Base-by-base conservation (phyloP, 64 coral and sea anemone species). In the Astreopora myriophthalma region DNA sequence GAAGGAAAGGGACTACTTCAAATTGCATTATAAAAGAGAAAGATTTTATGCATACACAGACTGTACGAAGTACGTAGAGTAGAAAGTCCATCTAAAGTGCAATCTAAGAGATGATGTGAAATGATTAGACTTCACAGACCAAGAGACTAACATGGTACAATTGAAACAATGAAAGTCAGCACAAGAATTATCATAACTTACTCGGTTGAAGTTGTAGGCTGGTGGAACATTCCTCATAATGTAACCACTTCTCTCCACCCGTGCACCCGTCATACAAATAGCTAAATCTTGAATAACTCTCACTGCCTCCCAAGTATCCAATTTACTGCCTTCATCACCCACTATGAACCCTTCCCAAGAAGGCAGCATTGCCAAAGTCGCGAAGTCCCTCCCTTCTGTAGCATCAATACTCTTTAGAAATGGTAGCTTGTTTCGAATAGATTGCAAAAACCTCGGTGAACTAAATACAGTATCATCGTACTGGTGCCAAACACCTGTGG, bases 401-500 rank as follows among this genome's bases (percentile, higher is more conserved):
- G 44, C 1, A 73, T 91, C 89, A 76, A 82, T 83, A 33, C 64
- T 58, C 31, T 91, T 91, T 1, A 52, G 16, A 58, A 55, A 22
- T 19, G 89, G 89, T 31, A 91, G 17, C 6, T 19, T 57, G 71
- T 73, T 91, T 2, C 89, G 89, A 31, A 91, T 1, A 20, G 0
- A 34, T 25, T 91, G 65, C 2, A 24, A 9, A n/a, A 22, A 60
- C 10, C 11, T 60, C 0, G 76, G 89, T 20, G 77, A 20, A 28
- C 40, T 31, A 83, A 83, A 91, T 37, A 91, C 73, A 0, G 89
- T 38, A 25, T 79, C 89, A 60, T 91, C 89, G 39, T 83, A 91
- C 67, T 91, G 89, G 30, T 91, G 32, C 89, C 89, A 91, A 10
- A 60, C 55, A 35, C 14, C 89, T 91, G 40, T 20, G 17, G 42